Evolutionary conservation across 2,888 invertebrate genomes (phyloP).

Genomic region (Caenorhabditis sinica): DNA sequence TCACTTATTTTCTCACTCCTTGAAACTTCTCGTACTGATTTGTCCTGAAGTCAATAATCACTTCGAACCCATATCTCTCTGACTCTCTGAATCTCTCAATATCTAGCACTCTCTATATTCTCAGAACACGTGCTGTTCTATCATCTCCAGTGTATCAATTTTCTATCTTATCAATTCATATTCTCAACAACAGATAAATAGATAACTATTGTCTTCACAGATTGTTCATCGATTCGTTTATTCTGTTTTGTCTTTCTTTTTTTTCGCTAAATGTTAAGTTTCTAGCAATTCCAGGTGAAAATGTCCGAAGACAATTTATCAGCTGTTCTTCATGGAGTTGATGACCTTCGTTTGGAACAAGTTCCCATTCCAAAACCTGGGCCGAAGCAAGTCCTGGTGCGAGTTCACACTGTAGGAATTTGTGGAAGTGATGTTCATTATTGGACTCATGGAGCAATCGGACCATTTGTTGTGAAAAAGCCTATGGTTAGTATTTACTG

Average conservation of each 20-base stretch:
- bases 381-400: slow-evolving; percentile 66
- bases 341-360: slow-evolving; percentile 73
- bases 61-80: slow-evolving; percentile 26
- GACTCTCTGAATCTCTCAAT: slow-evolving; percentile 13
- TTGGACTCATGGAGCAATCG: slow-evolving; percentile 91
- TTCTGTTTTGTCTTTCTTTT: not conserved
- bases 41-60: slow-evolving; percentile 14
- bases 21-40: not conserved
- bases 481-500: slow-evolving; percentile 58
- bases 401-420: slow-evolving; percentile 95
- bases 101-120: not conserved
- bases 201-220: slow-evolving; percentile 26
- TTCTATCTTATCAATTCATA: slow-evolving; percentile 14
- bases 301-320: slow-evolving; percentile 71
- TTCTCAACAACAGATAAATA: slow-evolving; percentile 24
- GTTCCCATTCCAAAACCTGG: slow-evolving; percentile 67
- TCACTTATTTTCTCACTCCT: not conserved
- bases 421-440: slow-evolving; percentile 97
- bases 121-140: slow-evolving; percentile 42
- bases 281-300: not conserved
- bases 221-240: not conserved
- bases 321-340: slow-evolving; percentile 73
- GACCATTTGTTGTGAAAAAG: slow-evolving; percentile 89
- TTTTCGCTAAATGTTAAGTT: not conserved
- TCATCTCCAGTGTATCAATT: slow-evolving; percentile 22